Percentiles rank a stretch among this genome's conserved stretches.
These are phyloP conservation scores for Pelochelys cantorii DNA, from an alignment of 2,797 vertebrate genomes.

Conservation along the genomic window DNA sequence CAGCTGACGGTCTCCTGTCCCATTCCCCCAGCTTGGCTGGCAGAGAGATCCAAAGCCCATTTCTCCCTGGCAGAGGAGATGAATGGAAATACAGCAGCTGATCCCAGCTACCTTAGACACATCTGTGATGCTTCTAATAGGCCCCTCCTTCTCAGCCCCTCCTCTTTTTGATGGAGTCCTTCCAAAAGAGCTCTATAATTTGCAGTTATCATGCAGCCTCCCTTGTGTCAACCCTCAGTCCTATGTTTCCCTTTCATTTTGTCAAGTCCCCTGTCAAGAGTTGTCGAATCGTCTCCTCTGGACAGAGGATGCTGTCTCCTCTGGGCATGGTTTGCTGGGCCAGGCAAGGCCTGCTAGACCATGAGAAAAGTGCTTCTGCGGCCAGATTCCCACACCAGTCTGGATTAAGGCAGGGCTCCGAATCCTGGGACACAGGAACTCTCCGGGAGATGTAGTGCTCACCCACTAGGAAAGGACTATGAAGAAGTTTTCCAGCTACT, in stretches of 20 bases:
- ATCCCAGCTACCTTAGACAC: background rate
- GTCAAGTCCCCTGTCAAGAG: background rate
- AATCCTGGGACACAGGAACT: background rate
- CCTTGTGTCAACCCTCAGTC: background rate
- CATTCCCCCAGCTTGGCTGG: background rate
- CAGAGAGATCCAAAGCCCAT: background rate
- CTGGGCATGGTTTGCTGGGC: background rate
- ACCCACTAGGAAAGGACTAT: background rate
- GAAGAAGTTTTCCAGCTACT: background rate
- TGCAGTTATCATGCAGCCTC: background rate
- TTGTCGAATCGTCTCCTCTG: background rate
- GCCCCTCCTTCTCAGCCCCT: background rate
- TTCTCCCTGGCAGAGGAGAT: accelerated
- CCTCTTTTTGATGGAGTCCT: background rate
- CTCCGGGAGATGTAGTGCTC: background rate
- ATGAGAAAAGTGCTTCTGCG: background rate
- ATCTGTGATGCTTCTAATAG: background rate
- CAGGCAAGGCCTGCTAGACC: background rate
- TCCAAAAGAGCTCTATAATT: no score
- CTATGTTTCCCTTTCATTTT: background rate
- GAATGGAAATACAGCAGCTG: background rate
- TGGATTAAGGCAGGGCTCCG: background rate
- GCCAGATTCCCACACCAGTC: background rate
- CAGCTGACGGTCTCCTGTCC: background rate
- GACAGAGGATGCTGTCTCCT: background rate